Conservation (phyloP, 1,140 invertebrate genomes). For the Dendrolimus punctatus region DNA sequence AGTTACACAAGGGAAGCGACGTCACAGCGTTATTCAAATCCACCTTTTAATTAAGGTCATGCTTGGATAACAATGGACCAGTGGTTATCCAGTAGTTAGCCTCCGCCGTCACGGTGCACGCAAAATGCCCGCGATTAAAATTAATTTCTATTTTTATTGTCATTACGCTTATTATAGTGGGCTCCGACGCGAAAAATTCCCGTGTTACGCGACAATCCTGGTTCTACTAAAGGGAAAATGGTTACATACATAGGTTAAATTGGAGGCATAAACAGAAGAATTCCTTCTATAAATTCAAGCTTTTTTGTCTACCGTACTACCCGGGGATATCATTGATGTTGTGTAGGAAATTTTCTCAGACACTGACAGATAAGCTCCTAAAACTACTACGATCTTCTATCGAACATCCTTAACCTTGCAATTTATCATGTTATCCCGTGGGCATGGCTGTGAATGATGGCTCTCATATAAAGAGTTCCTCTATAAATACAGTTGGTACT, state of each 20-base stretch:
- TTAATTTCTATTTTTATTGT: conserved; percentile 66
- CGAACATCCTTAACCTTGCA: no score
- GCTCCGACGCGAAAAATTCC: conserved; percentile 51
- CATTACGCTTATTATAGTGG: conserved; percentile 48
- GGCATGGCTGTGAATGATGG: no score
- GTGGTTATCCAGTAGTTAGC: conserved; percentile 36
- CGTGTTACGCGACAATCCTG: conserved; percentile 18
- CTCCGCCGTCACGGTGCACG: conserved; percentile 27
- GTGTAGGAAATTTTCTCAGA: no score
- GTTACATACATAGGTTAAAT: no score
- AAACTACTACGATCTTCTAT: no score
- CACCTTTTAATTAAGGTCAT: conserved; percentile 58
- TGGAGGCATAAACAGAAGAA: no score
- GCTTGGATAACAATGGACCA: conserved; percentile 33
- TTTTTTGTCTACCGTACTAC: background rate
- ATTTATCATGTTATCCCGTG: no score
- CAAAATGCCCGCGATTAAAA: conserved; percentile 66
- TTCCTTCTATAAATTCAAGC: background rate
- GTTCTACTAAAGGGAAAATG: background rate
- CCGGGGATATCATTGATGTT: no score
- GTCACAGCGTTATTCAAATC: conserved; percentile 11
- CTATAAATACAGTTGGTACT: no score
- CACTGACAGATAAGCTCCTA: no score
- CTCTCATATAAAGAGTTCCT: no score
- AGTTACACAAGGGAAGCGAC: conserved; percentile 4